Conservation (phyloP, 2,113 vertebrate genomes). For the Abramis brama region DNA sequence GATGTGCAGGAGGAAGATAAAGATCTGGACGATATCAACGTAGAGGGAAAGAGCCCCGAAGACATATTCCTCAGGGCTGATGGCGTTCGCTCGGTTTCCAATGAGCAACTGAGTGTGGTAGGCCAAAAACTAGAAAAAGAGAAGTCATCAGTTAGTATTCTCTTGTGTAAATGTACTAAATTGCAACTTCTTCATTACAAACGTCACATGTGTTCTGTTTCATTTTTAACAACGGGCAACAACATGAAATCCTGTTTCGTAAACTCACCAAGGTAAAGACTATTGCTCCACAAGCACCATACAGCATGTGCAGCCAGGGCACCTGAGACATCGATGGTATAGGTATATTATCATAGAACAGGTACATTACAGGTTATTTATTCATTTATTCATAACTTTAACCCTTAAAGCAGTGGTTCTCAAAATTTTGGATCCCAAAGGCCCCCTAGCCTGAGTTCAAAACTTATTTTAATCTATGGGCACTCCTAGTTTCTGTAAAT, state of each 20-base stretch:
- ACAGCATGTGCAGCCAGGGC: slow-evolving; percentile 93
- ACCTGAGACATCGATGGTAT: slow-evolving; percentile 74
- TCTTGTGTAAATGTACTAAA: neutral
- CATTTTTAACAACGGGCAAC: neutral
- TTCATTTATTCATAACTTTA: neutral
- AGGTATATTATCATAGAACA: neutral
- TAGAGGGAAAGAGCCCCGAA: slow-evolving; percentile 92
- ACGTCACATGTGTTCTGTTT: neutral
- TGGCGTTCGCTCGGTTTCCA: slow-evolving; percentile 86
- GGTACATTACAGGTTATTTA: neutral
- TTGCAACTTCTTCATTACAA: neutral
- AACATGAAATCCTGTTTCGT: neutral
- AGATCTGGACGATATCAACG: slow-evolving; percentile 91
- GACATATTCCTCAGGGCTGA: slow-evolving; percentile 93
- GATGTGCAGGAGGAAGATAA: slow-evolving; percentile 88
- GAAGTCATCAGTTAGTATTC: neutral
- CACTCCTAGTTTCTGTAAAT: neutral
- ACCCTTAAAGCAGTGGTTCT: no score
- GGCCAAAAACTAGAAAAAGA: slow-evolving; percentile 84
- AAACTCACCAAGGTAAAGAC: slow-evolving; percentile 91
- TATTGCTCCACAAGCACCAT: slow-evolving; percentile 87
- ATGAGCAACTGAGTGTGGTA: slow-evolving; percentile 95
- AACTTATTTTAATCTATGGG: neutral
- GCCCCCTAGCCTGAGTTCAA: no score
- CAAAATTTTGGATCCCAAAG: no score